phyloP scores from a whole-genome alignment of 2,888 invertebrate genomes.

The Xylophagus ater region DNA sequence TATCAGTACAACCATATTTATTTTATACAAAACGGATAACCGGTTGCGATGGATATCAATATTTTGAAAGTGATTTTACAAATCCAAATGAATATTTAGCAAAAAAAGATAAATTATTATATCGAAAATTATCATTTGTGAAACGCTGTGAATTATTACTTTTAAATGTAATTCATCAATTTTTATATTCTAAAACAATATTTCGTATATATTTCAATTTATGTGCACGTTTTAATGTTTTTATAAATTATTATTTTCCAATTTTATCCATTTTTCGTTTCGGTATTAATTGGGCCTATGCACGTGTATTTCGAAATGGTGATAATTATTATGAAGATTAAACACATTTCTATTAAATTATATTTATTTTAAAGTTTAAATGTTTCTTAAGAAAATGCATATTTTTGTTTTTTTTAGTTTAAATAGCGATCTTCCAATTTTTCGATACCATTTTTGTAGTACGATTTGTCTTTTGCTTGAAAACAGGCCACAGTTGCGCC shows the following conservation, averaged over 20 bases:
- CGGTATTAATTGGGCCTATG: slow-evolving; percentile 45
- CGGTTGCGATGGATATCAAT: slow-evolving; percentile 41
- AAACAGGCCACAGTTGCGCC: too few relatives aligned
- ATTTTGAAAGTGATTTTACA: slow-evolving; percentile 22
- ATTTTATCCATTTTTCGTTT: slow-evolving; percentile 51
- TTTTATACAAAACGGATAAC: slow-evolving; percentile 42
- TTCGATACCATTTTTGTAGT: too few relatives aligned
- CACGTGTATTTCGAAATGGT: slow-evolving; percentile 43
- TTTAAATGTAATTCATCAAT: slow-evolving; percentile 11
- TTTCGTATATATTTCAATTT: slow-evolving; percentile 47
- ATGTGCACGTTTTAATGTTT: slow-evolving; percentile 44
- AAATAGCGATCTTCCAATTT: too few relatives aligned
- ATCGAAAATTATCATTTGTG: slow-evolving; percentile 7
- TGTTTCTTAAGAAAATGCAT: too few relatives aligned
- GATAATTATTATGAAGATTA: slow-evolving; percentile 4
- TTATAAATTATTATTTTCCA: slow-evolving; percentile 51
- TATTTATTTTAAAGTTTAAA: neutral
- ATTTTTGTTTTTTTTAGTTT: too few relatives aligned
- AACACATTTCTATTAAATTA: slow-evolving; percentile 1
- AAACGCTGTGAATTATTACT: slow-evolving; percentile 13
- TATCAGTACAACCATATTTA: slow-evolving; percentile 43
- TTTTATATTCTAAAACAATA: slow-evolving; percentile 34
- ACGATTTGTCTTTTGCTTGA: too few relatives aligned
- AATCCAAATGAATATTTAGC: neutral
- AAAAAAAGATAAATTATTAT: slow-evolving; percentile 5